These are phyloP conservation scores for Pyrocoelia pectoralis DNA, from an alignment of 2,888 invertebrate species.

Conservation along the genomic window DNA sequence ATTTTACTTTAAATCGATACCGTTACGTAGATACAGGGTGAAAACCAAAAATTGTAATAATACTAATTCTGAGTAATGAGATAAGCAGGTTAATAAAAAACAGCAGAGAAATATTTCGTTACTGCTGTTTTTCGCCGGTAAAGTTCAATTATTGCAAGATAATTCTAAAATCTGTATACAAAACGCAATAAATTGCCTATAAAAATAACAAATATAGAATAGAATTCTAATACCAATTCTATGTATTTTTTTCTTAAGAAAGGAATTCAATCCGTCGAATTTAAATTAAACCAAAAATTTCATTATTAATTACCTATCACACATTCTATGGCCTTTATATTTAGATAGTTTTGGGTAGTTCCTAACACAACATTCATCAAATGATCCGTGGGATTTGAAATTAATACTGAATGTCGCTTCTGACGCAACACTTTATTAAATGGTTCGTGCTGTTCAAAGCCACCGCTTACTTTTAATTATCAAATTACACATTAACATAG, in stretches of 20 bases:
- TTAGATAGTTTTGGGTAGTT: conserved; percentile 10
- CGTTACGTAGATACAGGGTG: too few species aligned
- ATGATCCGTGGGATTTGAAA: conserved; percentile 50
- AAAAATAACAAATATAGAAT: too few species aligned
- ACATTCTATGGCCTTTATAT: not conserved
- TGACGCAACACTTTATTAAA: conserved; percentile 48
- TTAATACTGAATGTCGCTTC: conserved; percentile 51
- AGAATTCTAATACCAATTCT: too few species aligned
- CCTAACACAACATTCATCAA: conserved; percentile 48
- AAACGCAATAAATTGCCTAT: too few species aligned
- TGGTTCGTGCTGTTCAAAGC: conserved; percentile 52
- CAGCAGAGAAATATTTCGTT: too few species aligned
- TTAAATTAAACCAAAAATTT: conserved; percentile 2
- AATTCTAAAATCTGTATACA: too few species aligned
- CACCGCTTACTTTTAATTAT: conserved; percentile 51
- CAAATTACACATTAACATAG: conserved; percentile 54
- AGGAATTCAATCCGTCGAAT: not conserved
- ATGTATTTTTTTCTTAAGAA: not conserved
- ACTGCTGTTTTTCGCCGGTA: too few species aligned
- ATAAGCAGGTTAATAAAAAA: too few species aligned
- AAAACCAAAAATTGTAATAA: too few species aligned
- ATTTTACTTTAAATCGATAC: too few species aligned
- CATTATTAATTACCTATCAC: conserved; percentile 9
- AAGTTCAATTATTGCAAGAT: too few species aligned
- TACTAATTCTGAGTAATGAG: too few species aligned